Base-by-base conservation (phyloP, 2,113 vertebrate genomes). In the Crotalus tigris region DNA sequence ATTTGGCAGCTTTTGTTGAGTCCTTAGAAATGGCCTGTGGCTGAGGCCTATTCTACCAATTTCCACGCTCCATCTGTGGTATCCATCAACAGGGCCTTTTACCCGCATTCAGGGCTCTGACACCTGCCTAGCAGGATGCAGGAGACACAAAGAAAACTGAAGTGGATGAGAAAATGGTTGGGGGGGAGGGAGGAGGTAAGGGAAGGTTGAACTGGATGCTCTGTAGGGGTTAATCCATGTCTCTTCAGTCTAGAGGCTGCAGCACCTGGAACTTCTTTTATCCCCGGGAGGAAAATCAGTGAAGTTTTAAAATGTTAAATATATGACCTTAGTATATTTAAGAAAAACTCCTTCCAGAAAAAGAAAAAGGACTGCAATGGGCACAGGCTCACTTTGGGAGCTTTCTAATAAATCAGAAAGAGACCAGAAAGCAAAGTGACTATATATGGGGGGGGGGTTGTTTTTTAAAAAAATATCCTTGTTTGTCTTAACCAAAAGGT, bases 31-130 rank as follows among this genome's bases (percentile, higher is more conserved):
- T 96, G 97, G 98, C 98, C 98, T 98, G 98, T 98, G 98, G 98
- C 98, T 97, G 98, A 97, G 96, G 98, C 98, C 99, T 98, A 99
- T 99, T 99, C 98, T 98, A 95, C 98, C 98, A 94, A 99, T 99
- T 99, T 99, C 98, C 99, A 99, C 98, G 99, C 98, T 99, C 99
- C 99, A 99, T 99, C 99, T 99, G 99, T 99, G 98, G 98, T 98
- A 99, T 99, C 98, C 98, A 98, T 99, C 99, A 99, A 98, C 98
- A 96, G 98, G 98, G 99, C 98, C 98, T 98, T 98, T 93, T 96
- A 98, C 98, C 98, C 98, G 98, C 98, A 98, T 98, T 98, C 97
- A 98, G 98, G 97, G 98, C 97, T 98, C 98, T 99, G 98, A 99
- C 99, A 99, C 98, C 99, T 99, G 99, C 98, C 98, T 98, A 97